These are phyloP conservation scores for Amphipyra berbera DNA, from an alignment of 2,888 invertebrate species.

Conservation along the genomic window DNA sequence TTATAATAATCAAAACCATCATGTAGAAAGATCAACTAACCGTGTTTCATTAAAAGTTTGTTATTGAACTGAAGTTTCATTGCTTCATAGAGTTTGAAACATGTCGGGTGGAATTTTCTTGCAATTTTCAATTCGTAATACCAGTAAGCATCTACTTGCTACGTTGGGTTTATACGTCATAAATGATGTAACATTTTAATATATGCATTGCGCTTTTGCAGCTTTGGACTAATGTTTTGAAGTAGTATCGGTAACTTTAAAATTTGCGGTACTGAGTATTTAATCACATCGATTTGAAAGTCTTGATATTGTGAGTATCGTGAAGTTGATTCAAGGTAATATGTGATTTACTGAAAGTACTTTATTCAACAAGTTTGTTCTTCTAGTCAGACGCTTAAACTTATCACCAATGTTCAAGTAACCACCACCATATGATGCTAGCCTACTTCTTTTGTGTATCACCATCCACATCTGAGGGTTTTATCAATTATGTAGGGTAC, in stretches of 20 bases:
- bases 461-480: no score
- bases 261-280: neutral
- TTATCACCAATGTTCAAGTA: no score
- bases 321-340: neutral
- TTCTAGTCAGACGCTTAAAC: no score
- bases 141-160: slow-evolving; percentile 50
- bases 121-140: slow-evolving; percentile 73
- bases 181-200: slow-evolving; percentile 35
- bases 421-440: no score
- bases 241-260: slow-evolving; percentile 35
- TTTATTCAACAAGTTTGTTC: no score
- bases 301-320: neutral
- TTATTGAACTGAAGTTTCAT: slow-evolving; percentile 79
- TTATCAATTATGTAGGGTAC: no score
- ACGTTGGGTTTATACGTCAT: slow-evolving; percentile 41
- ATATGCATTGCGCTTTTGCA: slow-evolving; percentile 17
- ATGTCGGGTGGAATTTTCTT: slow-evolving; percentile 79
- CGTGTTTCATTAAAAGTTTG: slow-evolving; percentile 87
- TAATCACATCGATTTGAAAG: neutral
- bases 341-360: no score
- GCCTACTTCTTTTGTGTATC: no score
- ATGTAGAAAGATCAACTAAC: slow-evolving; percentile 71
- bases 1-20: slow-evolving; percentile 65
- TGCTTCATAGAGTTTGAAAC: slow-evolving; percentile 78
- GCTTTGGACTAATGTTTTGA: slow-evolving; percentile 21